phyloP scores from a whole-genome alignment of 1,140 invertebrate genomes.

The Chironomus striatipennis region DNA sequence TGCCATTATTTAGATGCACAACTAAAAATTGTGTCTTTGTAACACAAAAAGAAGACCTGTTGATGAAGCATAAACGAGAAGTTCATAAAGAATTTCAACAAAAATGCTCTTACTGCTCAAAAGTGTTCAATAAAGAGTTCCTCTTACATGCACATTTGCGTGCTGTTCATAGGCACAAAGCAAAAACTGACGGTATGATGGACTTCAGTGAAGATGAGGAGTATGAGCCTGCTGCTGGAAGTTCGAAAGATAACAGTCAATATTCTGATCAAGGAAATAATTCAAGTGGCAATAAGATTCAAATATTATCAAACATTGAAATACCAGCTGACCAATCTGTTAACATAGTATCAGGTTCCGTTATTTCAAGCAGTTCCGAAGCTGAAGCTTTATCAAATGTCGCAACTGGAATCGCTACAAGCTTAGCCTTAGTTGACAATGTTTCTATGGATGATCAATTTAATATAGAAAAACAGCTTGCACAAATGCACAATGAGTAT shows the following conservation, averaged over 20 bases:
- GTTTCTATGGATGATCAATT: conserved; percentile 45
- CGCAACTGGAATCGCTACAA: conserved; percentile 47
- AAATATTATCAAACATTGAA: conserved; percentile 44
- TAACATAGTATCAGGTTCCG: conserved; percentile 36
- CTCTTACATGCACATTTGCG: conserved; percentile 59
- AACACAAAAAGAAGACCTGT: conserved; percentile 46
- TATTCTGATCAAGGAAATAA: conserved; percentile 25
- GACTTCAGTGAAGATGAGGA: conserved; percentile 50
- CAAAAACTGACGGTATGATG: conserved; percentile 50
- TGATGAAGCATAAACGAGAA: conserved; percentile 45
- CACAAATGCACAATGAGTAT: conserved; percentile 27
- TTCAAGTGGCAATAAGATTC: conserved; percentile 39
- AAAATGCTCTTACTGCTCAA: conserved; percentile 59
- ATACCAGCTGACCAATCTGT: conserved; percentile 33
- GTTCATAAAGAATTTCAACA: conserved; percentile 42
- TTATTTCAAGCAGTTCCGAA: conserved; percentile 43
- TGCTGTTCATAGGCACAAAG: conserved; percentile 50
- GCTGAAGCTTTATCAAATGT: conserved; percentile 47
- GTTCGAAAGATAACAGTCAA: conserved; percentile 29
- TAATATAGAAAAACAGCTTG: conserved; percentile 28
- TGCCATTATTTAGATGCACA: conserved; percentile 54
- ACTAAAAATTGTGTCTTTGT: conserved; percentile 54
- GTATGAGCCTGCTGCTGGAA: conserved; percentile 36
- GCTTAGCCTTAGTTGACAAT: conserved; percentile 48
- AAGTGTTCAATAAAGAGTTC: conserved; percentile 51